A percentile compares a stretch with the other conserved stretches of the same genome.
These are phyloP conservation scores for Salticus scenicus DNA, from an alignment of 2,888 invertebrate species.

Conservation along the genomic window DNA sequence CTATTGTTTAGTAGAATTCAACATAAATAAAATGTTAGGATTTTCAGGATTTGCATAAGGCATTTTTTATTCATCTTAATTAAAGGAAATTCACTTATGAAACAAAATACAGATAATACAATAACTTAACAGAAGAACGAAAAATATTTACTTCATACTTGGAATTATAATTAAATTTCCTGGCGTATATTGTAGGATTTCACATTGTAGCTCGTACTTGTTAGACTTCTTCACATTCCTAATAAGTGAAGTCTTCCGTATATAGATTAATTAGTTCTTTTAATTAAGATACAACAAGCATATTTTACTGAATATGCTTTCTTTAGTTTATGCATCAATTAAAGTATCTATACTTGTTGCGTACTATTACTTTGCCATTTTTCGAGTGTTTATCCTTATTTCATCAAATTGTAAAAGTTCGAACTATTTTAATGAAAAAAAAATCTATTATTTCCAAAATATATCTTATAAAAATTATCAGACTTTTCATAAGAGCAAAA, in stretches of 20 bases:
- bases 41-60: too few species aligned
- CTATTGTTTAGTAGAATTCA: too few species aligned
- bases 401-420: too few species aligned
- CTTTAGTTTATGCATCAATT: background rate
- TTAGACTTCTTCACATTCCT: background rate
- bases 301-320: slow-evolving; percentile 7
- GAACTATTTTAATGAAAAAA: too few species aligned
- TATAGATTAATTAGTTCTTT: slow-evolving; percentile 1
- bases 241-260: slow-evolving; percentile 2
- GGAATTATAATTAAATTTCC: background rate
- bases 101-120: too few species aligned
- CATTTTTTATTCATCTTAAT: too few species aligned
- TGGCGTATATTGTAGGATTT: too few species aligned
- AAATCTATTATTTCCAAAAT: too few species aligned
- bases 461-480: too few species aligned
- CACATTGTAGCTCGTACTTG: background rate
- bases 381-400: background rate
- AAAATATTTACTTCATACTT: background rate
- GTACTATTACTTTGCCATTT: background rate
- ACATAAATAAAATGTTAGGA: too few species aligned
- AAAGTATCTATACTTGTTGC: background rate
- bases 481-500: too few species aligned
- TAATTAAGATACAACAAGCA: background rate
- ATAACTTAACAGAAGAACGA: background rate
- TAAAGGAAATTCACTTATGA: too few species aligned